These are phyloP conservation scores for Blastobasis adustella DNA, from an alignment of 2,888 invertebrate species.

Conservation along the genomic window DNA sequence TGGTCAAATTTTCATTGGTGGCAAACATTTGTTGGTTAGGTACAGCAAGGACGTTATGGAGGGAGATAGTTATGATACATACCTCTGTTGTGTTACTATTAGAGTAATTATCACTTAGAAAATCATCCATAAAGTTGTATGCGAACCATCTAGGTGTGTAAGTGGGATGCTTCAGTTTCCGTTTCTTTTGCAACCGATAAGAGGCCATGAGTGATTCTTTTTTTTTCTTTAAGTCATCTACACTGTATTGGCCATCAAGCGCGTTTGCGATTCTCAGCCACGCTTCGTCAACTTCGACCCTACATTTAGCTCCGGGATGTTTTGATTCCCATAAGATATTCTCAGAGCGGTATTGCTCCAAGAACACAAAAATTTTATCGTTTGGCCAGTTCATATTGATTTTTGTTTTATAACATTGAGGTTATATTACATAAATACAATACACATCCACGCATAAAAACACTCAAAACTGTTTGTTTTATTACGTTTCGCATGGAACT, in stretches of 20 bases:
- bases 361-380: slow-evolving; percentile 50
- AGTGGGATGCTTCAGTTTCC: slow-evolving; percentile 36
- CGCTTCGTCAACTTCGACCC: slow-evolving; percentile 46
- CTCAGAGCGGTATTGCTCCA: slow-evolving; percentile 53
- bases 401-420: too few species aligned
- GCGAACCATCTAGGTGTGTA: slow-evolving; percentile 56
- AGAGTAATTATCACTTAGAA: slow-evolving; percentile 41
- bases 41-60: too few species aligned
- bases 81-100: too few species aligned
- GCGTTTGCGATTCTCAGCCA: slow-evolving; percentile 55
- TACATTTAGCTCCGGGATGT: slow-evolving; percentile 48
- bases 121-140: slow-evolving; percentile 56
- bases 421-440: too few species aligned
- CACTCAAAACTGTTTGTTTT: too few species aligned
- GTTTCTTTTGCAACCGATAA: slow-evolving; percentile 48
- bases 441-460: too few species aligned
- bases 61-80: too few species aligned
- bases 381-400: slow-evolving; percentile 28
- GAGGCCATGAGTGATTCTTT: slow-evolving; percentile 65
- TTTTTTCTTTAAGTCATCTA: slow-evolving; percentile 57
- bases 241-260: slow-evolving; percentile 39
- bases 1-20: too few species aligned
- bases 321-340: slow-evolving; percentile 58
- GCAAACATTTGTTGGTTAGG: too few species aligned
- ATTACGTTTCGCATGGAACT: too few species aligned